A percentile compares a stretch with the other conserved stretches of the same genome.
Conservation (phyloP, 2,888 invertebrate species). For the Clusia tigrina region DNA sequence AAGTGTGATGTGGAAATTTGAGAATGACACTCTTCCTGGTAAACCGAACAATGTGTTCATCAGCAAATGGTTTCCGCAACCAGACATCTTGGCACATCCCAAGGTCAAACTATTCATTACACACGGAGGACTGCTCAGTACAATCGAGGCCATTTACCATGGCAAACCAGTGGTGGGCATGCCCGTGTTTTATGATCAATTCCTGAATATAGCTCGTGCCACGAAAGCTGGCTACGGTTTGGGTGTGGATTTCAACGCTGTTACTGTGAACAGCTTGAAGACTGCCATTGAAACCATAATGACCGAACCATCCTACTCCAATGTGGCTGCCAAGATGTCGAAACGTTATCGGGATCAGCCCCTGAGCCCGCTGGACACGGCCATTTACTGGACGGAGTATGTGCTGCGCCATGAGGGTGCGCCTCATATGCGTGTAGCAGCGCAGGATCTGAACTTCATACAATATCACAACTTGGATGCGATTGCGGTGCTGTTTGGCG, state of each 20-base stretch:
- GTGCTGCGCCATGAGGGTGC: slow-evolving; percentile 57
- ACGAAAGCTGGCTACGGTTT: slow-evolving; percentile 48
- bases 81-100: slow-evolving; percentile 63
- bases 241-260: slow-evolving; percentile 25
- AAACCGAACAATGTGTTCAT: slow-evolving; percentile 56
- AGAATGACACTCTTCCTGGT: slow-evolving; percentile 51
- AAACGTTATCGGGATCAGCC: slow-evolving; percentile 56
- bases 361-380: slow-evolving; percentile 49
- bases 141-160: slow-evolving; percentile 63
- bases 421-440: slow-evolving; percentile 47
- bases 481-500: slow-evolving; percentile 39
- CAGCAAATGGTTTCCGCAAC: slow-evolving; percentile 61
- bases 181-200: slow-evolving; percentile 57
- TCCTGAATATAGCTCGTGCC: slow-evolving; percentile 47
- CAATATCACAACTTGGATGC: slow-evolving; percentile 53
- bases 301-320: slow-evolving; percentile 30
- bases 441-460: slow-evolving; percentile 13
- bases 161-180: slow-evolving; percentile 62
- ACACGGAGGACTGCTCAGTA: slow-evolving; percentile 66
- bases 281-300: slow-evolving; percentile 30
- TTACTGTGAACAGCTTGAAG: slow-evolving; percentile 4
- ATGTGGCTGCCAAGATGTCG: slow-evolving; percentile 38
- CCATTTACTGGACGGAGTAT: slow-evolving; percentile 62
- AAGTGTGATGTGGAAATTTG: slow-evolving; percentile 64
- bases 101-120: slow-evolving; percentile 65